Conservation (phyloP, 2,888 invertebrate genomes). For the Pristionchus maxplancki region DNA sequence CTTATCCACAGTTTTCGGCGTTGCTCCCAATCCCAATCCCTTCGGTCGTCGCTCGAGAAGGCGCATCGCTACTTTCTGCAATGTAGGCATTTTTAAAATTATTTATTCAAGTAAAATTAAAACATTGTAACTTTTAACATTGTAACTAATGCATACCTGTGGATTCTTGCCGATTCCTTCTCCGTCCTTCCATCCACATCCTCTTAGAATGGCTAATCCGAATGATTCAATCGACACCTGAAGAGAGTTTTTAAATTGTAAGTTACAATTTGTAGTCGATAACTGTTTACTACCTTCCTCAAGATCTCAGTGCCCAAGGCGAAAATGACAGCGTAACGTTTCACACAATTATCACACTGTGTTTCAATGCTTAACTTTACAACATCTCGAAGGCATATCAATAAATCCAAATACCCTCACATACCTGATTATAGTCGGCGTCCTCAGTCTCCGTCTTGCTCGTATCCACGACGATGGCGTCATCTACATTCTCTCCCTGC, state of each 20-base stretch:
- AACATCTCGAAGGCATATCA: no score
- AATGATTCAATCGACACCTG: slow-evolving; percentile 86
- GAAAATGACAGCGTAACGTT: not conserved
- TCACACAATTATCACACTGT: not conserved
- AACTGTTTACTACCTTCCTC: not conserved
- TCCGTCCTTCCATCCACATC: slow-evolving; percentile 86
- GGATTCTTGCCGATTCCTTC: slow-evolving; percentile 73
- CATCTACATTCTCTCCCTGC: not conserved
- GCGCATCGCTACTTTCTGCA: slow-evolving; percentile 80
- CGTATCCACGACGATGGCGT: slow-evolving; percentile 47
- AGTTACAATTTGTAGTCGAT: slow-evolving; percentile 81
- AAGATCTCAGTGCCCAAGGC: not conserved
- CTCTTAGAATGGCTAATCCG: slow-evolving; percentile 93
- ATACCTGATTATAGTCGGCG: slow-evolving; percentile 64
- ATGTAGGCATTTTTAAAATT: not conserved
- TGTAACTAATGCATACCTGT: slow-evolving; percentile 55
- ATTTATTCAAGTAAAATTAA: not conserved
- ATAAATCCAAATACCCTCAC: not conserved
- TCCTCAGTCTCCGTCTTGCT: slow-evolving; percentile 58
- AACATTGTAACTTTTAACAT: not conserved
- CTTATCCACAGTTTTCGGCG: slow-evolving; percentile 77
- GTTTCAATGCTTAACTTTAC: not conserved
- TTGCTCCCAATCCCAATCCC: slow-evolving; percentile 94
- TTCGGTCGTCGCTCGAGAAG: slow-evolving; percentile 89
- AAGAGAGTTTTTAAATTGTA: no score